Conservation (phyloP, 2,113 vertebrate genomes). For the Rhinoderma darwinii region DNA sequence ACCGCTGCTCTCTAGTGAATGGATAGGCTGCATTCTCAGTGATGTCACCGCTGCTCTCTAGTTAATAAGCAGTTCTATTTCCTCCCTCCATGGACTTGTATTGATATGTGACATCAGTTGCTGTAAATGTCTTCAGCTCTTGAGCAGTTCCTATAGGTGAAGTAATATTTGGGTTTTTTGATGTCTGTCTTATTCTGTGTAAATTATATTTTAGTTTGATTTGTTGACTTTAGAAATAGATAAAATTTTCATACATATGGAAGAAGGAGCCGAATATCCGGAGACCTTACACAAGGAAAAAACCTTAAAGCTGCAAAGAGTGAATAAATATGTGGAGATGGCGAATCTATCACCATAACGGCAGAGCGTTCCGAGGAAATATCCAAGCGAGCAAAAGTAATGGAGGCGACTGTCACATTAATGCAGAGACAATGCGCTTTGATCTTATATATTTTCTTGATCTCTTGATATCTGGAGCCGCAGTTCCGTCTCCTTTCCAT, state of each 20-base stretch:
- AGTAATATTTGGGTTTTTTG: not conserved
- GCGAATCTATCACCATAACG: slow-evolving; percentile 32
- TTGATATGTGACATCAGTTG: not conserved
- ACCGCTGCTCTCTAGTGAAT: not conserved
- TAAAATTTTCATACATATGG: slow-evolving; percentile 39
- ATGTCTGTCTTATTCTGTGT: not conserved
- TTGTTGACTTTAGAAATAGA: not conserved
- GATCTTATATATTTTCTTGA: slow-evolving; percentile 33
- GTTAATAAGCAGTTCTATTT: not conserved
- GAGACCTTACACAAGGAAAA: slow-evolving; percentile 11
- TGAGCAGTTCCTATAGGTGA: not conserved
- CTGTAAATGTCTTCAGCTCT: not conserved
- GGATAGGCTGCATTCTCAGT: not conserved
- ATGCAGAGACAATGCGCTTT: slow-evolving; percentile 47
- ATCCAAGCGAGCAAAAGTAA: not conserved
- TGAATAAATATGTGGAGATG: slow-evolving; percentile 29
- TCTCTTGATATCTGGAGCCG: slow-evolving; percentile 1
- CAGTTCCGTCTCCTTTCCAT: not conserved
- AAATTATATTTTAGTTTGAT: not conserved
- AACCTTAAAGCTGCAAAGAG: slow-evolving; percentile 25
- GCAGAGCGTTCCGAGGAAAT: not conserved
- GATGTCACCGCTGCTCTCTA: not conserved
- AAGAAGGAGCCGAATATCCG: not conserved
- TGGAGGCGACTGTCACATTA: slow-evolving; percentile 38
- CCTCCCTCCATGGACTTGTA: too few species aligned